Conservation (phyloP, 1,140 invertebrate species). For the Nomia melanderi region DNA sequence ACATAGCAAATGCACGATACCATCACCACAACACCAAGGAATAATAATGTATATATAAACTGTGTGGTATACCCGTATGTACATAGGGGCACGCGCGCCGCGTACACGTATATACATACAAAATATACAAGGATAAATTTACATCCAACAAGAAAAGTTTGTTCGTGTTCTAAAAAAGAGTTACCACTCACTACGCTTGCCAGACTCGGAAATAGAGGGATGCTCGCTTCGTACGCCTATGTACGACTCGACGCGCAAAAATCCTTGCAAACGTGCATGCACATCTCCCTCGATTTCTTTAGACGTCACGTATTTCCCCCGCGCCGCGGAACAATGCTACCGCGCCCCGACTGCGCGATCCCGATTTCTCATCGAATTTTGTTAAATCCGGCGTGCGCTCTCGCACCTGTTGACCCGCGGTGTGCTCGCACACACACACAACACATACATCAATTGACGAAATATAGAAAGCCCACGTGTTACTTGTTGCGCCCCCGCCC, state of each 20-base stretch:
- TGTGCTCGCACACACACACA: not conserved
- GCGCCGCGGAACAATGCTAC: not conserved
- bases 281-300: constrained; percentile 80
- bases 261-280: constrained; percentile 78
- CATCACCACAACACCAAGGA: constrained; percentile 80
- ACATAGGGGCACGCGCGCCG: constrained; percentile 12
- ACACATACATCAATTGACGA: not conserved
- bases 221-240: constrained; percentile 78
- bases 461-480: not conserved
- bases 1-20: constrained; percentile 81
- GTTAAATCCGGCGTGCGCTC: not conserved
- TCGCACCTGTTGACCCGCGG: not conserved
- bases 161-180: constrained; percentile 56
- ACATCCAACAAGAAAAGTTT: constrained; percentile 61
- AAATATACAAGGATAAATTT: constrained; percentile 51
- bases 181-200: constrained; percentile 77
- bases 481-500: constrained; percentile 1
- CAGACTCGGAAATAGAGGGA: constrained; percentile 80
- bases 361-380: not conserved
- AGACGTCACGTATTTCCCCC: constrained; percentile 70
- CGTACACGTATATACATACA: constrained; percentile 32
- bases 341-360: too few species aligned
- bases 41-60: constrained; percentile 28
- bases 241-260: constrained; percentile 70
- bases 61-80: constrained; percentile 41